Evolutionary conservation across 2,888 invertebrate genomes (phyloP), one percentile per base, ranked within the genome.

Genomic region (Scelioninae gen. 1): DNA sequence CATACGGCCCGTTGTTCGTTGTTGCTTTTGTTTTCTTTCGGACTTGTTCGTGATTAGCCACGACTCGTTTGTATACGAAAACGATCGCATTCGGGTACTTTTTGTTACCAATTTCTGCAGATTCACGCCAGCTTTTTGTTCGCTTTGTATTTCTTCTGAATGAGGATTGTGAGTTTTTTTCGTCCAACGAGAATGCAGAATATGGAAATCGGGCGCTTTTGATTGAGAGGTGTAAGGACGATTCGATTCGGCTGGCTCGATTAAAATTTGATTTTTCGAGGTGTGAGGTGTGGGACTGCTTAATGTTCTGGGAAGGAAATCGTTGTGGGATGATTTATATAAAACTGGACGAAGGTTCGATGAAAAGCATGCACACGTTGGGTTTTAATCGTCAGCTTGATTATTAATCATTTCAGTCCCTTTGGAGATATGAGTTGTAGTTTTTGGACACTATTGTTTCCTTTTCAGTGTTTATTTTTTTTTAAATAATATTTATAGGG

Each of bases 51-150:
- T 47, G 13, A 76, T 76, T 76, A 68, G 66, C 76, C 76, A 40
- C 60, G 31, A 66, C 1, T 31, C 47, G 49, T 51, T 23, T 63
- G 63, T n/a, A n/a, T 51, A 40, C 45, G 29, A 49, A 58, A 69
- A 58, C 31, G 40, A 16, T 47, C 49, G 23, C n/a, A 63, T 53
- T 45, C 16, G 31, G 56, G 29, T 7, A n/a, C 49, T 53, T 79
- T 72, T 79, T 60, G 68, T 62, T 63, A 45, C 63, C 65, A 49
- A 78, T 71, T 78, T 79, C 66, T 79, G 79, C 79, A 79, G 40
- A 79, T 60, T 79, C 79, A 79, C 60, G 79, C 40, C 13, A 15
- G 1, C 6, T 43, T 38, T 49, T 69, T 77, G 68, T 77, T 69
- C 77, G 56, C 69, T 53, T 68, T 77, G 23, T 55, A 78, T 56